phyloP scores from a whole-genome alignment of 1,140 invertebrate species.

The Drosophila aff. region DNA sequence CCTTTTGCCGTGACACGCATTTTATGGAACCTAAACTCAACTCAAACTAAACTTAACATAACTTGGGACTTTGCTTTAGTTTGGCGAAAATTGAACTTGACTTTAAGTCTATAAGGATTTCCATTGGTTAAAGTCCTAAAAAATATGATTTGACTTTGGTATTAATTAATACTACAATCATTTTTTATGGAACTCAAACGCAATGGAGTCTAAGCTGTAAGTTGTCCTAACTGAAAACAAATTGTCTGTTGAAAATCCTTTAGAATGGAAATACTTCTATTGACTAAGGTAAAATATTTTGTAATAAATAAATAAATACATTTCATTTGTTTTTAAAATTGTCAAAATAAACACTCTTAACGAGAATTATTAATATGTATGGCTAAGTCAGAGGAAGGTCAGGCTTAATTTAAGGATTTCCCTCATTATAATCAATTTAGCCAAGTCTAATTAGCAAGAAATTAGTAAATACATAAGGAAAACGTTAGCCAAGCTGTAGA shows the following conservation, averaged over 20 bases:
- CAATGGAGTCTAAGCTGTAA: background rate
- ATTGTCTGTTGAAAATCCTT: background rate
- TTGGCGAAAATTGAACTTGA: slow-evolving; percentile 9
- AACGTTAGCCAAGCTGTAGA: background rate
- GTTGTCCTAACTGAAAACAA: background rate
- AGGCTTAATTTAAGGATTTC: too few species aligned
- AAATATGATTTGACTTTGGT: background rate
- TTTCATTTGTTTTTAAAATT: too few species aligned
- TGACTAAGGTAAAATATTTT: background rate
- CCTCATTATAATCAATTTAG: too few species aligned
- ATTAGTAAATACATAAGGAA: background rate
- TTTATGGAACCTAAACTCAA: slow-evolving; percentile 43
- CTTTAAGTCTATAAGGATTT: background rate
- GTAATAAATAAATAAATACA: too few species aligned
- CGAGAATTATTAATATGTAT: too few species aligned
- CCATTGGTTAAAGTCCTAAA: background rate
- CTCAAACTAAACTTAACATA: slow-evolving; percentile 26
- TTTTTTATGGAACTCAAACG: too few species aligned
- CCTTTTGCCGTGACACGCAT: slow-evolving; percentile 70
- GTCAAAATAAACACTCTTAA: too few species aligned
- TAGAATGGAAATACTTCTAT: background rate
- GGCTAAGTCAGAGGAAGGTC: too few species aligned
- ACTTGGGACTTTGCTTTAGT: slow-evolving; percentile 14
- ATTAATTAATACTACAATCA: background rate
- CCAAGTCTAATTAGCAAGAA: background rate